Conservation (phyloP, 1,140 invertebrate species). For the Pseudomyrmex flavicornis region DNA sequence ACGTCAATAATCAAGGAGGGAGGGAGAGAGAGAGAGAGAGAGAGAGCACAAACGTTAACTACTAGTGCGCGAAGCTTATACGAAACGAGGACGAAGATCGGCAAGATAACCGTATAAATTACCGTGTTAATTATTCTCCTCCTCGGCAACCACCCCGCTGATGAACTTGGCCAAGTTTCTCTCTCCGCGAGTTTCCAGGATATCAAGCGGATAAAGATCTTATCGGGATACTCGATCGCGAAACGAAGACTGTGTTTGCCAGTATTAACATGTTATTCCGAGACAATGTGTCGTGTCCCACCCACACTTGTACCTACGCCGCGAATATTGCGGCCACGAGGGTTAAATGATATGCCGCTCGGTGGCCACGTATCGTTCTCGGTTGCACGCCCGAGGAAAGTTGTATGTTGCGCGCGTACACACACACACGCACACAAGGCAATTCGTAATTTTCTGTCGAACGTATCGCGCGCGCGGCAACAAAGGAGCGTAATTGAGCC, state of each 20-base stretch:
- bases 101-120: slow-evolving; percentile 25
- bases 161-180: slow-evolving; percentile 1
- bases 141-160: slow-evolving; percentile 19
- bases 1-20: slow-evolving; percentile 3
- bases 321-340: slow-evolving; percentile 1
- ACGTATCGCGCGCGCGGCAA: slow-evolving; percentile 37
- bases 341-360: slow-evolving; percentile 50
- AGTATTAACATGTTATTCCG: slow-evolving; percentile 49
- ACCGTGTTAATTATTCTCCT: slow-evolving; percentile 16
- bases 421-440: slow-evolving; percentile 1
- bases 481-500: slow-evolving; percentile 62
- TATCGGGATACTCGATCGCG: slow-evolving; percentile 39
- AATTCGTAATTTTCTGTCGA: slow-evolving; percentile 55
- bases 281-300: slow-evolving; percentile 46
- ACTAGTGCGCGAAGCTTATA: background rate
- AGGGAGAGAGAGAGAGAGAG: too few species aligned
- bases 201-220: slow-evolving; percentile 29
- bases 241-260: slow-evolving; percentile 30
- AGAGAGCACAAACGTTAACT: background rate
- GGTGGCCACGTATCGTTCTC: slow-evolving; percentile 20
- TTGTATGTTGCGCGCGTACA: slow-evolving; percentile 8
- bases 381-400: slow-evolving; percentile 33
- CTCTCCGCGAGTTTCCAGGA: slow-evolving; percentile 7
- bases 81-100: background rate
- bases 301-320: slow-evolving; percentile 24